Base-by-base conservation (phyloP, 2,888 invertebrate species). In the Sphaeridia pumilis region DNA sequence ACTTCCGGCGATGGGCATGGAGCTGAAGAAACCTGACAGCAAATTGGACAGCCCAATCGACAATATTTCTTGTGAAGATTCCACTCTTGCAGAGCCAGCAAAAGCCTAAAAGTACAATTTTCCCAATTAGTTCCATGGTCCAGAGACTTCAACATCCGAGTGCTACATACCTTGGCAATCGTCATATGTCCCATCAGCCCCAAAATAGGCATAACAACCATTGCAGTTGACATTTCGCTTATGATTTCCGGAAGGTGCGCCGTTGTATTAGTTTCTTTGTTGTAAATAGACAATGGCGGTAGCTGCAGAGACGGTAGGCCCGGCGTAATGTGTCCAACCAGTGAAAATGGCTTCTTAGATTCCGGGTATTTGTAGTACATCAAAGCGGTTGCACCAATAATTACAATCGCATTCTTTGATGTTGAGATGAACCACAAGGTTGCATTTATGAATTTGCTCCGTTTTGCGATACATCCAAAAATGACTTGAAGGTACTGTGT, bases 161-260 rank as follows among this genome's bases (percentile, higher is more conserved):
- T 3, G 10, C 22, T 21, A 43, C 7, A 27, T 90, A 38, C 38
- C 38, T 38, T 92, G 72, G 89, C 92, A 66, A 93, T 88, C 22
- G 93, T 86, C 10, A 57, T 48, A 26, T 53, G 53, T 7, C 46
- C 46, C 70, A 93, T 78, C 34, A 93, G 74, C 20, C 86, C 84
- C 65, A 93, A 82, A 26, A 94, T 73, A 1, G 93, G 90, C 46
- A 93, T 78, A 26, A 93, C 87, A 51, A 86, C 74, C 47, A 93
- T 74, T 22, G 89, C 90, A 28, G 86, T 83, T 46, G 89, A 87
- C 67, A 92, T 75, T 70, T 83, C 79, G 56, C 82, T 76, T 46
- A 82, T 74, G 80, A 88, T 84, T 42, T 84, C 81, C 21, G 78
- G 65, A 68, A 87, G 82, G 60, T 67, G 69, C 59, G 74, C 74